Evolutionary conservation across 2,888 invertebrate genomes (phyloP), one percentile per base, ranked within the genome.

Genomic region (Pseudococcus viburni): DNA sequence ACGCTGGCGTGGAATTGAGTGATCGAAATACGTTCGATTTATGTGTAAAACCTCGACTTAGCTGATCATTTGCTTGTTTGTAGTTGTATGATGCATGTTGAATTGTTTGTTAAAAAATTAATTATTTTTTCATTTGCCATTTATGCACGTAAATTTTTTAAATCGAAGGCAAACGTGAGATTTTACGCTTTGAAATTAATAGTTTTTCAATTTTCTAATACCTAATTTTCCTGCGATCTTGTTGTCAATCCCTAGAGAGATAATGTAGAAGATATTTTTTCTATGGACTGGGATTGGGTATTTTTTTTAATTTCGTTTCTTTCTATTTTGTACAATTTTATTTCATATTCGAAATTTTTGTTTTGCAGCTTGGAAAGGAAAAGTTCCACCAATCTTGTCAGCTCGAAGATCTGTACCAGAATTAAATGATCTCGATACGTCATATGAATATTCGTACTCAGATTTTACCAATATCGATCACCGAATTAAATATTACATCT

Each of bases 401-500:
- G 19, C 85, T n/a, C 59, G 85, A n/a, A 59, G 64, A 26, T 51
- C 46, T 8, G 85, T 15, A 17, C 19, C 39, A 4, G 83, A 80
- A 33, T 33, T 33, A 8, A 33, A 39, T 39, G 55, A 77, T 48
- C 80, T 46, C 3, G 48, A 46, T 19, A 51, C 77, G 8, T 33
- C 46, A 15, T 80, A 83, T 73, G 85, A 88, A 85, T 88, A 88
- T 85, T 85, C 85, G 11, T 88, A 73, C 39, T 19, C 68, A 0
- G 55, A 88, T 85, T 88, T 88, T 39, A 64, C 88, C 15, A 39
- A 68, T 42, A 68, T 88, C 11, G 88, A 88, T 85, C 85, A 84
- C n/a, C 17, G 85, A 73, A 64, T 88, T 9, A 84, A 88, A 77
- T 73, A 73, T 8, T 88, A 48, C 17, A 85, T 88, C 33, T 88